Evolutionary conservation across 2,888 invertebrate genomes (phyloP).

Genomic region (Pristionchus maxplancki): DNA sequence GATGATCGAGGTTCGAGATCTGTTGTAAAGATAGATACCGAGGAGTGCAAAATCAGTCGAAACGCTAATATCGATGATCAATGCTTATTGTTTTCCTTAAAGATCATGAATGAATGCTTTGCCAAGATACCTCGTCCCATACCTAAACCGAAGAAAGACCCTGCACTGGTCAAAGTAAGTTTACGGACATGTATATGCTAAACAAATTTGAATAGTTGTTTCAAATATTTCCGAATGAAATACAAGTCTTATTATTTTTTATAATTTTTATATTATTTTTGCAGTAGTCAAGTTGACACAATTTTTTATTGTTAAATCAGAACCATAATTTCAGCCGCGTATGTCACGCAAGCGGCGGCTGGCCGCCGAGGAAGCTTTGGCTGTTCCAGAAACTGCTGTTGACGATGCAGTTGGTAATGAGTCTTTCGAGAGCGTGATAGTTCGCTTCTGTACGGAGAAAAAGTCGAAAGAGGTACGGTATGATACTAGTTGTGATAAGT

Average conservation of each 20-base stretch:
- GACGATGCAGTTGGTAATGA: background rate
- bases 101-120: constrained; percentile 45
- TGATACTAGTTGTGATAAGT: background rate
- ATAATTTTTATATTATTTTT: too few species aligned
- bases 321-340: background rate
- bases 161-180: background rate
- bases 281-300: too few species aligned
- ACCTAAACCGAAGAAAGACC: background rate
- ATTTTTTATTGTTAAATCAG: too few species aligned
- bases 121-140: background rate
- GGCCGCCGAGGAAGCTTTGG: background rate
- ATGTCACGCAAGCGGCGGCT: background rate
- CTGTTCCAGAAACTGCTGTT: background rate
- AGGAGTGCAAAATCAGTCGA: too few species aligned
- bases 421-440: background rate
- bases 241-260: too few species aligned
- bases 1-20: constrained; percentile 33
- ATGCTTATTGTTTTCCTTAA: background rate
- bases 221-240: too few species aligned
- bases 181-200: background rate
- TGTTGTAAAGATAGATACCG: too few species aligned
- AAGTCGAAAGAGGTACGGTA: background rate
- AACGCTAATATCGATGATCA: too few species aligned
- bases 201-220: background rate
- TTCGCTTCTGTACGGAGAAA: background rate